Evolutionary conservation across 2,113 vertebrate species (phyloP).

Genomic region (Fregata magnificens): DNA sequence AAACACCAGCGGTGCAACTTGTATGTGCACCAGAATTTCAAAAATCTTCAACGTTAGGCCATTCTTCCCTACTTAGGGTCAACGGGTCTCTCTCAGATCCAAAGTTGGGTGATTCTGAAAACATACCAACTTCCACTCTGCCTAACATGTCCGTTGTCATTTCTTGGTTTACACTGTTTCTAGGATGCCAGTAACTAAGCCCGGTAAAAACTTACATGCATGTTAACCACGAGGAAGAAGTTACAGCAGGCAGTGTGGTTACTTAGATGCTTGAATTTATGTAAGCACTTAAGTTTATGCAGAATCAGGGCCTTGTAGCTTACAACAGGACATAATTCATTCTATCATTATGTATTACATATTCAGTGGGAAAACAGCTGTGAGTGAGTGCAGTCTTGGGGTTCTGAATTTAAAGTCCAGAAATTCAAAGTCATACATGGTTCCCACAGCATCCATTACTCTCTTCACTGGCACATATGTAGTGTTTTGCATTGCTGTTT

Average conservation of each 20-base stretch:
- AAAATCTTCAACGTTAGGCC: not conserved
- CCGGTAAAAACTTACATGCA: not conserved
- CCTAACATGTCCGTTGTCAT: accelerated
- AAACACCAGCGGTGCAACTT: not conserved
- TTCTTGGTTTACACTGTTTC: not conserved
- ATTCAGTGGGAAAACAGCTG: slow-evolving; percentile 5
- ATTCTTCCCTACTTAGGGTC: not conserved
- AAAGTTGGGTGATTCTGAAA: not conserved
- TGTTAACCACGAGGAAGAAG: not conserved
- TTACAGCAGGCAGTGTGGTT: not conserved
- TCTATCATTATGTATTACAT: not conserved
- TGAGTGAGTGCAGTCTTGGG: not conserved
- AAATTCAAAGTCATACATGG: slow-evolving; percentile 48
- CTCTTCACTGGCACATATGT: slow-evolving; percentile 9
- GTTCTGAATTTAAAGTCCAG: slow-evolving; percentile 25
- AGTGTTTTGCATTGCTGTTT: not conserved
- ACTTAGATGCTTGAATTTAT: not conserved
- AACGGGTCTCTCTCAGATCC: not conserved
- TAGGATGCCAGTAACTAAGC: not conserved
- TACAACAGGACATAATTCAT: not conserved
- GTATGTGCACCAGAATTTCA: not conserved
- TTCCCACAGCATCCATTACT: slow-evolving; percentile 41
- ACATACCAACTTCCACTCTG: not conserved
- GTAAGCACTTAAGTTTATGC: not conserved
- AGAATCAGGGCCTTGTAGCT: not conserved